A percentile compares a stretch with the other conserved stretches of the same genome.
phyloP scores from a whole-genome alignment of 2,888 invertebrate genomes.

The Brachyptera putata region DNA sequence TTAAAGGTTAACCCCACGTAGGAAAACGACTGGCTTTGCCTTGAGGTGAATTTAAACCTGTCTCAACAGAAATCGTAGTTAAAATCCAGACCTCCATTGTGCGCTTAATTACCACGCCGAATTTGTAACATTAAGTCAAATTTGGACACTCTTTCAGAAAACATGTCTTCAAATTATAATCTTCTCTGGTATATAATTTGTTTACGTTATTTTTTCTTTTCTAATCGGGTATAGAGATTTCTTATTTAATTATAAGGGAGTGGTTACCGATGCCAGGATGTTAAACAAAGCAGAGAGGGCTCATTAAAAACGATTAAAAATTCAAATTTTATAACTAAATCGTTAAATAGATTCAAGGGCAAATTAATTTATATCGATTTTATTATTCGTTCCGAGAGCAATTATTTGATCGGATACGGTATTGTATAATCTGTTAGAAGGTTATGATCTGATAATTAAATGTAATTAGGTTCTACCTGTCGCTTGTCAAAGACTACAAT shows the following conservation, averaged over 20 bases:
- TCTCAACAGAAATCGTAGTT: neutral
- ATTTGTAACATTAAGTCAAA: constrained; percentile 22
- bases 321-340: constrained; percentile 11
- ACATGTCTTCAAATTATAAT: constrained; percentile 8
- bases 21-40: constrained; percentile 1
- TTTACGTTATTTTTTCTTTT: constrained; percentile 5
- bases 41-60: constrained; percentile 1
- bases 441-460: neutral
- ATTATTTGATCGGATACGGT: neutral
- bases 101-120: constrained; percentile 19
- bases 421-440: neutral
- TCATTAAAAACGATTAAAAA: constrained; percentile 10
- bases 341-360: constrained; percentile 5
- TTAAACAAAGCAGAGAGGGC: constrained; percentile 3
- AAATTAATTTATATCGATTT: constrained; percentile 5
- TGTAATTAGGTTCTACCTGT: neutral
- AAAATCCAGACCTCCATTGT: neutral
- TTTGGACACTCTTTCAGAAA: constrained; percentile 15
- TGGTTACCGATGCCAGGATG: neutral
- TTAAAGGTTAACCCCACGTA: constrained; percentile 9
- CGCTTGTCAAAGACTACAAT: neutral
- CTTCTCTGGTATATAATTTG: constrained; percentile 12
- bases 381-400: constrained; percentile 11
- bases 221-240: no score
- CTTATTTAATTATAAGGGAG: constrained; percentile 13